Percentiles rank a stretch among this genome's conserved stretches.
These are phyloP conservation scores for Chaetodon trifasciatus DNA, from an alignment of 2,797 vertebrate genomes.

Conservation along the genomic window DNA sequence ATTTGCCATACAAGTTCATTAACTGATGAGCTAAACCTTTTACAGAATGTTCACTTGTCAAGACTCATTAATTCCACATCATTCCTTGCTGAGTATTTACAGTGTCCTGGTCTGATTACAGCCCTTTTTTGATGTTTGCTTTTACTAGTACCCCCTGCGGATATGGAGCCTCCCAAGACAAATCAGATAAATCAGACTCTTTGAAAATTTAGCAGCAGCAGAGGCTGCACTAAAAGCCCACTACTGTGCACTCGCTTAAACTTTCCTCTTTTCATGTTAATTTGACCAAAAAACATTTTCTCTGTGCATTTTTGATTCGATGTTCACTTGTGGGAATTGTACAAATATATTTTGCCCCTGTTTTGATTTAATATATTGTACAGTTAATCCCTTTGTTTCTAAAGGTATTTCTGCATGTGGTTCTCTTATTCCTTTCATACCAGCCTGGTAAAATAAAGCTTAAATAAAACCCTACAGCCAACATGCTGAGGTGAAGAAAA, in stretches of 20 bases:
- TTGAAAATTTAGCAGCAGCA: constrained; percentile 35
- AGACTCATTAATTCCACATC: neutral
- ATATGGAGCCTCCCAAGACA: constrained; percentile 30
- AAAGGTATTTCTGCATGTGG: neutral
- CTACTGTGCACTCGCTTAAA: neutral
- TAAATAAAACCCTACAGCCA: constrained; percentile 7
- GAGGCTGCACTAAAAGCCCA: constrained; percentile 30
- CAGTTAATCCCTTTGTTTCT: neutral
- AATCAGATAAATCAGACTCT: constrained; percentile 28
- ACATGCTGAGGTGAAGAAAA: neutral
- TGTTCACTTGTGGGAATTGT: constrained; percentile 1
- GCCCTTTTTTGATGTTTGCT: constrained; percentile 33
- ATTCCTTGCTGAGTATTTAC: constrained; percentile 28
- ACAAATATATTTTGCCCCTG: neutral
- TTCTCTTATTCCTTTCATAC: neutral
- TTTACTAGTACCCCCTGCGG: constrained; percentile 15
- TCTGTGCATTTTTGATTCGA: neutral
- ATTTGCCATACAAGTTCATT: neutral
- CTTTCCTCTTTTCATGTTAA: constrained; percentile 5
- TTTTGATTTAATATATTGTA: neutral
- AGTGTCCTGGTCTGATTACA: constrained; percentile 24
- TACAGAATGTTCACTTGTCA: neutral
- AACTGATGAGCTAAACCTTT: neutral
- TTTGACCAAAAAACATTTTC: constrained; percentile 30
- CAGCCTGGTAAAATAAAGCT: constrained; percentile 1